Base-by-base conservation (phyloP, 2,888 invertebrate species). In the Drosophila nr. perissopoda region DNA sequence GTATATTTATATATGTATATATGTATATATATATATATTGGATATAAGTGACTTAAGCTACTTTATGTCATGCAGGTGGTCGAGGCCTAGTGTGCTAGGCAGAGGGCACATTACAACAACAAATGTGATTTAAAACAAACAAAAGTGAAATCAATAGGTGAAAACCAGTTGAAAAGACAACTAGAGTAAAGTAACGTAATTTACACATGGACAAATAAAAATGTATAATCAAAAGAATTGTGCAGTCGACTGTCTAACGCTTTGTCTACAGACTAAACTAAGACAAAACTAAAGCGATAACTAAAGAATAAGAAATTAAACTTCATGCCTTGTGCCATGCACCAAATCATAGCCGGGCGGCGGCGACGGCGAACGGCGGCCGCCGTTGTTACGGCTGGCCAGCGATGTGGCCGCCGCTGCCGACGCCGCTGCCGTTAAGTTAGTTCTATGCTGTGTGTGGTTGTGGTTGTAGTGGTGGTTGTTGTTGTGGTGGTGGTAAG, bases 281-380 rank as follows among this genome's bases (percentile, higher is more conserved):
- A 63, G n/a, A 18, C 38, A 58, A 51, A 76, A 70, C 61, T 59
- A 79, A 57, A 52, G 57, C 38, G 56, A 66, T 72, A 63, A 51
- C 46, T 40, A 74, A 62, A 62, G 61, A 77, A 82, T 70, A 88
- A 76, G 79, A 91, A 87, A 85, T 84, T 84, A 91, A 91, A 92
- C 92, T 90, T 93, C 93, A 93, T 93, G 93, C 93, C 93, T 93
- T 93, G 93, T 93, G 93, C 93, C 93, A 93, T 93, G 93, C 93
- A 93, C 93, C 93, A 93, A 92, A 93, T 93, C 93, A 92, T 93
- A 93, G 91, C 92, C 92, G 81, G 93, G 93, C 90, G 93, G 93
- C 87, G 93, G 93, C 82, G 93, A 93, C 88, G 93, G 92, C 88
- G 93, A 91, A 67, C 91, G 91, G 77, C 91, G 90, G 80, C 83